Percentiles rank a stretch among this genome's conserved stretches.
Evolutionary conservation across 2,797 vertebrate species (phyloP).

Genomic region (Mus minutoides): DNA sequence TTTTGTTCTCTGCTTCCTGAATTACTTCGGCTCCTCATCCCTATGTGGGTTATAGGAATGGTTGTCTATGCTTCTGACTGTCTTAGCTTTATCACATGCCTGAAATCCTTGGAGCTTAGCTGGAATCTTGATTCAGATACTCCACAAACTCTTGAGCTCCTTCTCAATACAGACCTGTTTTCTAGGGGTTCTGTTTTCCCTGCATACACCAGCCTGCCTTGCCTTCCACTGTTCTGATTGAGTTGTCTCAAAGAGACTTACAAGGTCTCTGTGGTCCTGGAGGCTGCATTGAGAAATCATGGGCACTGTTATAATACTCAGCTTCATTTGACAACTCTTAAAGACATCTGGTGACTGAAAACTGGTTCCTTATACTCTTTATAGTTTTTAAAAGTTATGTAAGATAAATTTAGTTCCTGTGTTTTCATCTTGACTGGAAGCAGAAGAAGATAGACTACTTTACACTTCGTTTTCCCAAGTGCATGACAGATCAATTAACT

Average conservation of each 20-base stretch:
- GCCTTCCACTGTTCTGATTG: not conserved
- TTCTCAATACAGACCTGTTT: not conserved
- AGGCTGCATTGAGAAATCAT: not conserved
- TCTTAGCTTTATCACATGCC: not conserved
- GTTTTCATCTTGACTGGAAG: not conserved
- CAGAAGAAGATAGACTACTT: not conserved
- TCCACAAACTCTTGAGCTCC: not conserved
- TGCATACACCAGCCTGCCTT: not conserved
- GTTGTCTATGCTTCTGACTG: not conserved
- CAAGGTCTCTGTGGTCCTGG: not conserved
- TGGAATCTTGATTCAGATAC: not conserved
- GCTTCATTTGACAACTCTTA: not conserved
- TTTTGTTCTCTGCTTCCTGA: not conserved
- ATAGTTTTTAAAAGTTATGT: constrained; percentile 6
- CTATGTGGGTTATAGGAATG: not conserved
- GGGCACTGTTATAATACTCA: not conserved
- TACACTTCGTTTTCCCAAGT: not conserved
- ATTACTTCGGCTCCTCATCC: not conserved
- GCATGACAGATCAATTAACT: not conserved
- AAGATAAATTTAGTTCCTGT: not conserved
- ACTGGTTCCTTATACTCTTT: not conserved
- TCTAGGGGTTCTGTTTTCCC: not conserved
- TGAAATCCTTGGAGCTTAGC: not conserved
- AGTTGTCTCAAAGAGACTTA: not conserved
- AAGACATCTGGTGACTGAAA: not conserved